Evolutionary conservation across 2,797 vertebrate genomes (phyloP).

Genomic region (Trichosurus vulpecula): DNA sequence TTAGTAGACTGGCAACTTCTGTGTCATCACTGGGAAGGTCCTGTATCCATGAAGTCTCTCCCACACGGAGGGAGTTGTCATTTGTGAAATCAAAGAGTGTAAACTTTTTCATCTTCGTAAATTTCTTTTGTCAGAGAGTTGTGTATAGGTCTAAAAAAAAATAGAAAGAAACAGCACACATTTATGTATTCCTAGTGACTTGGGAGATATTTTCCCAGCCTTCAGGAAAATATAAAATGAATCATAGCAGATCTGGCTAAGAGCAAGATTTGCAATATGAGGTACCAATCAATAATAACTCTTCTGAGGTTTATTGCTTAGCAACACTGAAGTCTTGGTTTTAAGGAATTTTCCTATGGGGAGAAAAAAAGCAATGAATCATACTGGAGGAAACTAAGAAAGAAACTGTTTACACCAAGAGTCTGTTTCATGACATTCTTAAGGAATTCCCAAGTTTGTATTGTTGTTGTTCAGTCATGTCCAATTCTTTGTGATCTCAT

Average conservation of each 20-base stretch:
- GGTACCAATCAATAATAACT: constrained; percentile 29
- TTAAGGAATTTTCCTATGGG: constrained; percentile 25
- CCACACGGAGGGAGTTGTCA: constrained; percentile 78
- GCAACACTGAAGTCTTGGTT: constrained; percentile 38
- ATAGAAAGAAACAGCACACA: constrained; percentile 30
- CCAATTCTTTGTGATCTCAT: neutral
- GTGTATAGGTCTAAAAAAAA: constrained; percentile 26
- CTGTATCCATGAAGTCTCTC: constrained; percentile 75
- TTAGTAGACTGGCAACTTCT: constrained; percentile 70
- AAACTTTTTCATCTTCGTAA: constrained; percentile 72
- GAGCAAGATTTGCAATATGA: constrained; percentile 3
- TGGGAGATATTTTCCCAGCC: constrained; percentile 3
- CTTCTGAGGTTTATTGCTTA: neutral
- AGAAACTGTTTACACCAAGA: neutral
- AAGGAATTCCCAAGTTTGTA: neutral
- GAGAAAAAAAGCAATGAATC: constrained; percentile 3
- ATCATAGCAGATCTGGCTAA: neutral
- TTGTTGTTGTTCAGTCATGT: neutral
- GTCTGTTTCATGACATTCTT: constrained; percentile 12
- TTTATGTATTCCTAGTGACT: constrained; percentile 13
- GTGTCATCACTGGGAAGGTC: constrained; percentile 57
- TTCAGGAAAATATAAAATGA: constrained; percentile 51
- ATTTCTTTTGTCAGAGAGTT: constrained; percentile 57
- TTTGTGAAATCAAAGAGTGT: constrained; percentile 76
- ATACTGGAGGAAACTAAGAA: neutral